Evolutionary conservation across 2,113 vertebrate genomes (phyloP), one percentile per base, ranked within the genome.

Genomic region (Phasianus colchicus): DNA sequence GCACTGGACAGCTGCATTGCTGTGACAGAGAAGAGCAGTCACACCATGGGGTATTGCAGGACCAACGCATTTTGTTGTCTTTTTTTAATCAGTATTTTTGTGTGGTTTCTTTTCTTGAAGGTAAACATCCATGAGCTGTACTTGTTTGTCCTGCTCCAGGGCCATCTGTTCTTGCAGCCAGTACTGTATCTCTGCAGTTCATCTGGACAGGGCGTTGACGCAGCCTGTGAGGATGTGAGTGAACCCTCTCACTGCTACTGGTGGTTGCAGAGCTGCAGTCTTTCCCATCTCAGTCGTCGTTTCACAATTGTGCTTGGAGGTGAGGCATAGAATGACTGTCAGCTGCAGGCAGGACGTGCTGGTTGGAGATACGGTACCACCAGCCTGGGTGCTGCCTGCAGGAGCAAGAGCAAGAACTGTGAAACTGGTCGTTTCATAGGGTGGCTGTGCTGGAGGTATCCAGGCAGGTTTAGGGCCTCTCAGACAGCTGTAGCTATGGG

Each of bases 31-130:
- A 30, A 67, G 10, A 22, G 9, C n/a, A 36, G 24, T 13, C 18
- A 8, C 18, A 4, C 17, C 36, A 6, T 22, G 30, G 11, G 16
- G 0, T 12, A 4, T 1, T 14, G 19, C 25, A 54, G 22, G 13
- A 21, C 7, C 3, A 36, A 5, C 4, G 9, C 1, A 1, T 42
- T 43, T 72, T 47, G 6, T 34, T 82, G 17, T 52, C 19, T 57
- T n/a, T 21, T 58, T 29, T 58, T 58, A 16, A 50, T 6, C 7
- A 9, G 14, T 58, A 22, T 5, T 29, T 67, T 48, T 40, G 20
- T 32, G 36, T 40, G 21, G 20, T n/a, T 67, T 30, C 30, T 47
- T n/a, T 32, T n/a, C 65, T 67, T 67, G 65, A 24, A 20, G 30
- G 4, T 47, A 43, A 24, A 67, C 43, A n/a, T 45, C 21, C 45